Evolutionary conservation across 1,140 invertebrate species (phyloP), one percentile per base, ranked within the genome.

Genomic region (Cydia pomonella): DNA sequence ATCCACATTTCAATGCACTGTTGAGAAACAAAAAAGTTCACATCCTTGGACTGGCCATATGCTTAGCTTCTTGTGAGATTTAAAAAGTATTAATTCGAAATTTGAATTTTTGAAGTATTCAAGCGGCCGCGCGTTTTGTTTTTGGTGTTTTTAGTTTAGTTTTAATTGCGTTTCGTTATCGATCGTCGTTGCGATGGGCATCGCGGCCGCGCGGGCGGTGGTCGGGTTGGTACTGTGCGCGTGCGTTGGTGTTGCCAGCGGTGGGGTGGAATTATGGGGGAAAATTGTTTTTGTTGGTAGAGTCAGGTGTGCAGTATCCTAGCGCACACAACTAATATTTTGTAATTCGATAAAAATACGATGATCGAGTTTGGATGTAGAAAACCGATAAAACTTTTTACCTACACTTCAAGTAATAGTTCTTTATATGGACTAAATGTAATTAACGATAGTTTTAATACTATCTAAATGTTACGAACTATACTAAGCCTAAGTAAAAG

Each of bases 181-280:
- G 82, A 12, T 7, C 2, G 82, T 89, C 85, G 87, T 88, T 90
- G 83, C 81, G 77, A 75, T 77, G 84, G 79, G 83, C 90, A 92
- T 92, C 79, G 88, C 90, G 88, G 82, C 89, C 87, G 85, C 87
- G 80, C 89, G 84, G 79, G 82, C 81, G 78, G 71, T 76, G 41
- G 80, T 84, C 87, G 80, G 77, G 76, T 82, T 74, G 72, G 77
- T 79, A 88, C 89, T 87, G 87, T 82, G 84, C 84, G 83, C 80
- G 25, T 59, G 77, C 80, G 80, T 63, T 44, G 77, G 74, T 82
- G 82, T 81, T 76, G 81, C 82, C 81, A 76, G 77, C 66, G 73
- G 41, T 50, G 9, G 7, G 41, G 6, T 38, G 3, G 18, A 72
- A 72, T 41, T 50, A 50, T 47, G 44, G 21, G 12, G 29, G 18